Evolutionary conservation across 2,797 vertebrate species (phyloP), one percentile per base, ranked within the genome.

Genomic region (Clangula hyemalis): DNA sequence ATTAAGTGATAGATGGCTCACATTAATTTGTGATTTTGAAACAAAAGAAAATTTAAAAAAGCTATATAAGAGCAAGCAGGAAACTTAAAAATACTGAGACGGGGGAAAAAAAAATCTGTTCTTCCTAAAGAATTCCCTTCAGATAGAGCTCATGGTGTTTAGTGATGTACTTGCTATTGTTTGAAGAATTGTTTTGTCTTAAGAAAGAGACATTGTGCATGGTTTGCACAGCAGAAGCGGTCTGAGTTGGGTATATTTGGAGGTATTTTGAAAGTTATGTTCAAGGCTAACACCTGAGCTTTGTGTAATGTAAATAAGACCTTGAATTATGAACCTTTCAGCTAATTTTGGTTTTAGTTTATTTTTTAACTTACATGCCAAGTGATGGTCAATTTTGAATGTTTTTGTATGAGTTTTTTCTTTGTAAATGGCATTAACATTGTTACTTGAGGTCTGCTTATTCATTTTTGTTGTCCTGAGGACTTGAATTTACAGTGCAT

Each of bases 251-350:
- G 77, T 96, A 92, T 75, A 77, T 96, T 97, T 97, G 97, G 97
- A 98, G 96, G 98, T 97, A 96, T 97, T 97, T 98, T 98, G 98
- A 97, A 97, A 97, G 98, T 98, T 98, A 96, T 47, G 97, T 98
- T 97, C 97, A 97, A 97, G 97, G 98, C 98, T 98, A 98, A 98
- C 98, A 99, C 98, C 98, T 98, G 98, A 99, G 98, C 98, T 99
- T 98, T 99, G 97, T 99, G 99, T 99, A 99, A 98, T 98, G 98
- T 98, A 99, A 98, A 98, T 99, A 99, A 98, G 98, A 98, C 96
- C 94, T 99, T 99, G 98, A 98, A 98, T 99, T 97, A 98, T 61
- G 90, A 98, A 98, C 97, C 91, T 98, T 98, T 98, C 97, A 96
- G 97, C 97, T 96, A 92, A 96, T 97, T 98, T 98, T 79, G n/a